phyloP scores from a whole-genome alignment of 2,888 invertebrate genomes.

The Tenthredo notha region DNA sequence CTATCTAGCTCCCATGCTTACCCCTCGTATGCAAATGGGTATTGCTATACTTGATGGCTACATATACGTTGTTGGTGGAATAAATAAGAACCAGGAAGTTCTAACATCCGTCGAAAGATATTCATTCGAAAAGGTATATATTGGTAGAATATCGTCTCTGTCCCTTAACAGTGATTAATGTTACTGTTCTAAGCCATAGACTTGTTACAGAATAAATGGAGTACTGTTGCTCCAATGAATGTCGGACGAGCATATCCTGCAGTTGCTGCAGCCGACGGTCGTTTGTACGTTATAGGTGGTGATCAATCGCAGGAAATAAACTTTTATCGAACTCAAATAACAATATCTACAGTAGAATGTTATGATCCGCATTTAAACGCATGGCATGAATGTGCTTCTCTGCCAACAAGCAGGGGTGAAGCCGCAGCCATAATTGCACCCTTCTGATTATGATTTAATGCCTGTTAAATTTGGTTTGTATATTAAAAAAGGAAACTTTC shows the following conservation, averaged over 20 bases:
- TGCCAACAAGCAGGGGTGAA: conserved; percentile 92
- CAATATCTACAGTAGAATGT: conserved; percentile 90
- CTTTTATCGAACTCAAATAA: conserved; percentile 92
- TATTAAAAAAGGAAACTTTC: conserved; percentile 7
- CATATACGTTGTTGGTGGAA: conserved; percentile 94
- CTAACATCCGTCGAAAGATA: conserved; percentile 91
- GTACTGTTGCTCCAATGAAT: conserved; percentile 86
- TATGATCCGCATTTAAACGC: conserved; percentile 89
- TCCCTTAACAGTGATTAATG: background rate
- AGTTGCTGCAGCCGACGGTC: conserved; percentile 90
- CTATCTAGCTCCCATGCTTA: conserved; percentile 87
- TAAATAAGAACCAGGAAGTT: conserved; percentile 89
- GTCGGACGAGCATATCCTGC: conserved; percentile 91
- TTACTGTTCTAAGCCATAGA: conserved; percentile 42
- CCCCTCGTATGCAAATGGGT: conserved; percentile 93
- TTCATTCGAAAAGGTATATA: conserved; percentile 86
- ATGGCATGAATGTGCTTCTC: conserved; percentile 89
- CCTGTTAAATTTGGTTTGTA: conserved; percentile 20
- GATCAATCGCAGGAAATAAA: conserved; percentile 89
- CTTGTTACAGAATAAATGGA: conserved; percentile 87
- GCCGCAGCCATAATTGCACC: conserved; percentile 89
- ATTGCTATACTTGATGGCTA: conserved; percentile 91
- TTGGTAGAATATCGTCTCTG: too few species aligned
- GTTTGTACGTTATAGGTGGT: conserved; percentile 92
- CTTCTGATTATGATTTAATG: conserved; percentile 76